Evolutionary conservation across 2,113 vertebrate species (phyloP), one percentile per base, ranked within the genome.

Genomic region (Percopsis transmontana): DNA sequence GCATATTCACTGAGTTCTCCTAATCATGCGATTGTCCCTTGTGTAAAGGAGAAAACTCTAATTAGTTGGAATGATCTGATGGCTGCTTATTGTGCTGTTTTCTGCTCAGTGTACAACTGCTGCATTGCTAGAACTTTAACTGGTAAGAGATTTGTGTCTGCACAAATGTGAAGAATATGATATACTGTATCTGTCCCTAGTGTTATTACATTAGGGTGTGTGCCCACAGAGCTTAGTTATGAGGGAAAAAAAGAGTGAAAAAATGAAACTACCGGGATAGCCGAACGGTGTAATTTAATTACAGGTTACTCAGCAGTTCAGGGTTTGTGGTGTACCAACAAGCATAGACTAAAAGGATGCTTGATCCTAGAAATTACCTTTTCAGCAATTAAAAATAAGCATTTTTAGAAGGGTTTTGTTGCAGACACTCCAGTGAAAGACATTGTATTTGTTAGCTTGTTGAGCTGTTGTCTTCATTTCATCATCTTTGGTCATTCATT

Each of bases 1-100:
- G 71, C 85, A 90, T 90, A 90, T 87, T 85, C 82, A 88, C 76
- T 0, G 64, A 50, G 68, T 45, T 82, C 74, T 65, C 78, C 74
- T 80, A 79, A 83, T 86, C 82, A 85, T 53, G 41, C 14, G 62
- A 77, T 62, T 54, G 53, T 72, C 78, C 70, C 74, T 65, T 68
- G 68, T 86, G 83, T 42, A 0, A 70, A 72, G 62, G 81, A 72
- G 72, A 79, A 85, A 87, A 79, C 73, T 81, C 65, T 88, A 84
- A 89, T 89, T 87, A 86, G 80, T 58, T 66, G 68, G 74, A 58
- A 76, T 82, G 74, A 84, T 76, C 59, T 3, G 1, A 66, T 50
- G 70, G 73, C 78, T 78, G 74, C 71, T 76, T 74, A 42, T 58
- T 51, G 65, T 55, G 55, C 21, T 76, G 64, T 70, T 65, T 58